Evolutionary conservation across 2,888 invertebrate genomes (phyloP), one percentile per base, ranked within the genome.

Genomic region (Hedychridium roseum): DNA sequence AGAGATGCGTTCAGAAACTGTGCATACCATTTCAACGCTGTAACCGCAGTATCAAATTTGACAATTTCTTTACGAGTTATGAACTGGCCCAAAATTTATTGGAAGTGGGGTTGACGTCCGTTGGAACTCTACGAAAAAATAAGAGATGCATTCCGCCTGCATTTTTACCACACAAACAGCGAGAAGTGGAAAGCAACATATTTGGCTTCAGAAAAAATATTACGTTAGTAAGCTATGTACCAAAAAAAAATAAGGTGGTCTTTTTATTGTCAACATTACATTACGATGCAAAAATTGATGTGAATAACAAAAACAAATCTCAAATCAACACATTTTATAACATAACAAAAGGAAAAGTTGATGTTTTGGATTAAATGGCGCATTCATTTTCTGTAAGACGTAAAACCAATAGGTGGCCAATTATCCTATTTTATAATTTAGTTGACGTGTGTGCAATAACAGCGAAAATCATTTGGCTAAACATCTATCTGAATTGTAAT

Each of bases 21-120:
- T n/a, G 28, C 28, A 7, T 28, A 28, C 28, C 7, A 28, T 28
- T 28, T 28, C 28, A 28, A 11, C 6, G 11, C 28, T n/a, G 28
- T 28, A 28, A 28, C 28, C 28, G 28, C 28, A 28, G 11, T 28
- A 28, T 28, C 28, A 28, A 7, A 28, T 3, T 28, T 28, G 28
- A 28, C 11, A 28, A 9, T 9, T 23, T 5, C 5, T 23, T 6
- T 23, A 23, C 5, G 5, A 23, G 23, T 9, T 23, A 6, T 6
- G 5, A 5, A 6, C 23, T 7, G 11, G 5, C 28, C 5, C 28
- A 28, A 28, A 28, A 11, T 28, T 28, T n/a, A 28, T 28, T 28
- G 11, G 11, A 28, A 28, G 11, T n/a, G 28, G 11, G 28, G 28
- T 28, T n/a, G 28, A 28, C 28, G 28, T 28, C 28, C 28, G 11